Percentiles rank a stretch among this genome's conserved stretches.
Evolutionary conservation across 1,140 invertebrate genomes (phyloP).

Genomic region (Platyscapa corneri): DNA sequence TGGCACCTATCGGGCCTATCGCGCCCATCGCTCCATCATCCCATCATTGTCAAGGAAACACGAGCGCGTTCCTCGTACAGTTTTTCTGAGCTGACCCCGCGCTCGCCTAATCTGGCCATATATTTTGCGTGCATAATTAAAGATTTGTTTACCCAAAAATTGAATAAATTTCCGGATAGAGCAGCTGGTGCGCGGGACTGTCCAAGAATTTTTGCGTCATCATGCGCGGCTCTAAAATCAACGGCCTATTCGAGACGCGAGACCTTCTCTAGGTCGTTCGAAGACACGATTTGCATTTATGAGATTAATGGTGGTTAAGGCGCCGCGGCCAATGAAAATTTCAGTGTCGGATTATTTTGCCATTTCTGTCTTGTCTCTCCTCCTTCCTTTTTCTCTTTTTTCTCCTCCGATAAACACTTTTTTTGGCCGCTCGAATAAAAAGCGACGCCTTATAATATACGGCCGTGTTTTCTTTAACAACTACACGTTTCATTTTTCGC

Average conservation of each 20-base stretch:
- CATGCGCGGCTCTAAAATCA: neutral
- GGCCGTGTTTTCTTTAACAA: neutral
- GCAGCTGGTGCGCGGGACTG: neutral
- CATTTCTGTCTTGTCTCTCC: neutral
- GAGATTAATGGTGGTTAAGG: conserved; percentile 38
- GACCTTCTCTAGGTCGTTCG: conserved; percentile 61
- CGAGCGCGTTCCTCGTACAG: neutral
- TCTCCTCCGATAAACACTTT: neutral
- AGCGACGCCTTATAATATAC: neutral
- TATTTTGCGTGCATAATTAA: conserved; percentile 15
- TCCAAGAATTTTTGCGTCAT: conserved; percentile 30
- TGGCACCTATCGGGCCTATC: neutral
- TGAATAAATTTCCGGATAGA: conserved; percentile 11
- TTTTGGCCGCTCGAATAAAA: neutral
- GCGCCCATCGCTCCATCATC: no score
- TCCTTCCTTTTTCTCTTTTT: no score
- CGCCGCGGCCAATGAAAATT: conserved; percentile 26
- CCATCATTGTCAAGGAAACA: neutral
- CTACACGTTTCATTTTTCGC: neutral
- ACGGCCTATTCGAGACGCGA: neutral
- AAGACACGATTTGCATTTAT: conserved; percentile 60
- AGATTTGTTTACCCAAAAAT: conserved; percentile 29
- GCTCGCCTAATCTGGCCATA: neutral
- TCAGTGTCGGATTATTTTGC: conserved; percentile 3
- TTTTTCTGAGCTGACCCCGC: neutral